These are phyloP conservation scores for Lamproptera curius DNA, from an alignment of 2,888 invertebrate genomes.

Conservation along the genomic window DNA sequence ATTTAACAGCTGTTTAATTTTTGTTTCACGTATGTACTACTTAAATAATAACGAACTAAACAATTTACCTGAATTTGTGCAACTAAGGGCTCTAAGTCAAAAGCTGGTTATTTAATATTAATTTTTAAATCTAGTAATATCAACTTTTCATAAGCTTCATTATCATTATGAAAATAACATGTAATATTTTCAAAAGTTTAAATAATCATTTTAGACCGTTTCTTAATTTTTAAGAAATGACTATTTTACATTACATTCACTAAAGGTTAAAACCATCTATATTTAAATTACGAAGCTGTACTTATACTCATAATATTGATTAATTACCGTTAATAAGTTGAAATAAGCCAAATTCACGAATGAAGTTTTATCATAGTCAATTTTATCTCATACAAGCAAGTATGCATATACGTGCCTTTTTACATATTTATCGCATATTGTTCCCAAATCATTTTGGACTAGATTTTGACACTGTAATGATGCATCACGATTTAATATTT, in stretches of 20 bases:
- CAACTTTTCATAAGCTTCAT: constrained; percentile 49
- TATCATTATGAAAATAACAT: constrained; percentile 10
- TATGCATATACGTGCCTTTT: no score
- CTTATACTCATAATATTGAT: no score
- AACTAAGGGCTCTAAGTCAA: constrained; percentile 13
- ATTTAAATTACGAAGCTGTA: no score
- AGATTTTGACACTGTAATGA: not conserved
- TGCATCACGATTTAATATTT: not conserved
- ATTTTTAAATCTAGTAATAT: constrained; percentile 36
- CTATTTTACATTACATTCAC: no score
- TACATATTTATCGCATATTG: not conserved
- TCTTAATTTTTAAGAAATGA: no score
- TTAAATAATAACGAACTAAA: constrained; percentile 4
- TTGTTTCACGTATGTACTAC: constrained; percentile 12
- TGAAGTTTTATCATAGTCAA: no score
- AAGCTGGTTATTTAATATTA: constrained; percentile 11
- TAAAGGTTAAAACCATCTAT: no score
- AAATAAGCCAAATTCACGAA: no score
- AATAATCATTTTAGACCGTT: no score
- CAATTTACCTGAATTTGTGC: constrained; percentile 4
- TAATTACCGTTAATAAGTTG: no score
- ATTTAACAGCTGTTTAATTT: constrained; percentile 15
- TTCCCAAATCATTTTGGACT: not conserved
- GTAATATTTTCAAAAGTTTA: no score
- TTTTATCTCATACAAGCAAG: no score